Evolutionary conservation across 2,797 vertebrate species (phyloP).

Genomic region (Macroramphosus scolopax): DNA sequence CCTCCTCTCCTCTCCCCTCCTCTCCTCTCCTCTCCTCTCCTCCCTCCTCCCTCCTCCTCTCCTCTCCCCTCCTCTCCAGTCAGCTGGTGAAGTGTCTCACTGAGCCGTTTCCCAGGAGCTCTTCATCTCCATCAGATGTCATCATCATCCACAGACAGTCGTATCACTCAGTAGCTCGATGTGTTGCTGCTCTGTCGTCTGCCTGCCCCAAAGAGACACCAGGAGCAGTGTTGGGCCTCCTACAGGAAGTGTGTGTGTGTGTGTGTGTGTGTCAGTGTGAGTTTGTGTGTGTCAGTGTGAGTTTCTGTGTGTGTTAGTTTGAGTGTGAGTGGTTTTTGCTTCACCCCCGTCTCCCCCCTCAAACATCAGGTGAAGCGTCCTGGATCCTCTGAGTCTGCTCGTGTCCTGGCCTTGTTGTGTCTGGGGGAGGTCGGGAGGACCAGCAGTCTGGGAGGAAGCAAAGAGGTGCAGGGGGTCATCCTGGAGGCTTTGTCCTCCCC

Average conservation of each 20-base stretch:
- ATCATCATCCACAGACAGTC: conserved; percentile 83
- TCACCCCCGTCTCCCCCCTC: neutral
- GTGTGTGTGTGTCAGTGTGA: neutral
- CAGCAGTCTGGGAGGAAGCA: conserved; percentile 80
- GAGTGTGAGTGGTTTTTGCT: too few species aligned
- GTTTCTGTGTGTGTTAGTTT: neutral
- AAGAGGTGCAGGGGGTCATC: conserved; percentile 85
- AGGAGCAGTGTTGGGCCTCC: conserved; percentile 73
- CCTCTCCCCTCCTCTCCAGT: conserved; percentile 7
- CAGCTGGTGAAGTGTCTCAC: conserved; percentile 86
- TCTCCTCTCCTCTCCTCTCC: too few species aligned
- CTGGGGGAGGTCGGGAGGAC: conserved; percentile 89
- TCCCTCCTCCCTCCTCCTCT: neutral
- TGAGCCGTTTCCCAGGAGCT: conserved; percentile 71
- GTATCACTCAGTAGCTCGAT: conserved; percentile 85
- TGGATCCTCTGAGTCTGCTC: conserved; percentile 75
- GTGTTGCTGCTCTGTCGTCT: conserved; percentile 83
- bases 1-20: too few species aligned
- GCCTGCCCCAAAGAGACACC: conserved; percentile 85
- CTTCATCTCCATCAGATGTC: conserved; percentile 24
- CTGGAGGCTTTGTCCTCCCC: conserved; percentile 87
- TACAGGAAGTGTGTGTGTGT: conserved; percentile 72
- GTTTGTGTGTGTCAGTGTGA: conserved; percentile 24
- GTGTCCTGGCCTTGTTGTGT: conserved; percentile 87
- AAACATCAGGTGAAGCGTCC: conserved; percentile 74